A percentile compares a stretch with the other conserved stretches of the same genome.
phyloP scores from a whole-genome alignment of 2,113 vertebrate species.

The Xiphophorus maculatus region DNA sequence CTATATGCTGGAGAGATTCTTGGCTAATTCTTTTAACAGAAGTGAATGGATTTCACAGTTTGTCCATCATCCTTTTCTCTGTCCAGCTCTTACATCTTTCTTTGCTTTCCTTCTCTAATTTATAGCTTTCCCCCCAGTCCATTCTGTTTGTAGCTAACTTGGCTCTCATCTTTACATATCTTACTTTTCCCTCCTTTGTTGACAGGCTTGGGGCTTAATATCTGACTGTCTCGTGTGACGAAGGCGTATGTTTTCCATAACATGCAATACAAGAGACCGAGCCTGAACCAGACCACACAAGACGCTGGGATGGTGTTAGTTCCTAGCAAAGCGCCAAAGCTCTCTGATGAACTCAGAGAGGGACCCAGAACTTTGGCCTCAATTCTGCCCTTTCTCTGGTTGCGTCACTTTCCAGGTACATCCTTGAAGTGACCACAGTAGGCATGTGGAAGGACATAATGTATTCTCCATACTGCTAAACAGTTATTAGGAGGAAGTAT shows the following conservation, averaged over 20 bases:
- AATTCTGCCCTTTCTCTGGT: slow-evolving; percentile 48
- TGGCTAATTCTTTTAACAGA: slow-evolving; percentile 20
- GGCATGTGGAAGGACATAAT: slow-evolving; percentile 16
- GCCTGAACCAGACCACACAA: slow-evolving; percentile 68
- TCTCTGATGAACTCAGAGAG: slow-evolving; percentile 46
- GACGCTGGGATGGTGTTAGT: slow-evolving; percentile 49
- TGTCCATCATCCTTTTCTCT: slow-evolving; percentile 32
- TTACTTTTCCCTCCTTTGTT: slow-evolving; percentile 22
- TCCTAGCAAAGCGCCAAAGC: slow-evolving; percentile 56
- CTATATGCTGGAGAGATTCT: slow-evolving; percentile 29
- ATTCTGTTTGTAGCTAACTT: slow-evolving; percentile 4
- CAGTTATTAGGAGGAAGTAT: slow-evolving; percentile 21
- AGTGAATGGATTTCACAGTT: slow-evolving; percentile 23
- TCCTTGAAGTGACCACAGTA: slow-evolving; percentile 23
- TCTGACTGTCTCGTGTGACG: slow-evolving; percentile 35
- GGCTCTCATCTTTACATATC: slow-evolving; percentile 27
- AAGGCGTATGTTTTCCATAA: slow-evolving; percentile 71
- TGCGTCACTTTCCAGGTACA: slow-evolving; percentile 59
- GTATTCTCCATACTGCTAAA: slow-evolving; percentile 33
- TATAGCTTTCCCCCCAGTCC: not conserved
- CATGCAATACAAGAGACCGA: slow-evolving; percentile 61
- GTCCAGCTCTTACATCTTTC: slow-evolving; percentile 10
- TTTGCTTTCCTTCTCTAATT: not conserved
- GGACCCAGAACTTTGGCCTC: slow-evolving; percentile 25
- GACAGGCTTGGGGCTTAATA: slow-evolving; percentile 20